Evolutionary conservation across 2,113 vertebrate genomes (phyloP).

Genomic region (Poeciliopsis turrubarensis): DNA sequence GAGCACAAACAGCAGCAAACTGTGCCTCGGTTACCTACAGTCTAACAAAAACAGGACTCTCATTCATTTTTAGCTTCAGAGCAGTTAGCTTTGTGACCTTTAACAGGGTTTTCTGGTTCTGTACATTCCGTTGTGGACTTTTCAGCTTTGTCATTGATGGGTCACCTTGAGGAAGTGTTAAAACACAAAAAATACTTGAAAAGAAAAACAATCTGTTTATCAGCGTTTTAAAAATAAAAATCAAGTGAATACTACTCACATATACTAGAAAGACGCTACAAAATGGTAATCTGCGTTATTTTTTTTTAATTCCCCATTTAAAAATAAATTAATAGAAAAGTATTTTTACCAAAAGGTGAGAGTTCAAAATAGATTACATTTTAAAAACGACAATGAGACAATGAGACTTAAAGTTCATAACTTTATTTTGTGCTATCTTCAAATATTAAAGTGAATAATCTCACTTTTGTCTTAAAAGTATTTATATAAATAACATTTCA

Average conservation of each 20-base stretch:
- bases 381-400: slow-evolving; percentile 1
- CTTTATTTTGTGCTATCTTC: slow-evolving; percentile 76
- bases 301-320: too few species aligned
- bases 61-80: slow-evolving; percentile 50
- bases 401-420: slow-evolving; percentile 54
- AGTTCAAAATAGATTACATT: background rate
- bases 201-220: background rate
- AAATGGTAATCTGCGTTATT: too few species aligned
- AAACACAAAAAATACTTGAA: background rate
- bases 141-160: slow-evolving; percentile 61
- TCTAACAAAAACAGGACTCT: slow-evolving; percentile 51
- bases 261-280: too few species aligned
- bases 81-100: slow-evolving; percentile 52
- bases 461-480: slow-evolving; percentile 72
- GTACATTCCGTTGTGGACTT: slow-evolving; percentile 48
- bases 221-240: background rate
- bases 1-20: slow-evolving; percentile 52
- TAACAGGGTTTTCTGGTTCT: slow-evolving; percentile 31
- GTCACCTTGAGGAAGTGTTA: slow-evolving; percentile 48
- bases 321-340: too few species aligned
- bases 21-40: slow-evolving; percentile 50
- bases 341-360: too few species aligned
- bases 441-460: slow-evolving; percentile 72
- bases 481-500: slow-evolving; percentile 82
- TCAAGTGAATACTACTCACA: too few species aligned